Conservation (phyloP, 2,888 invertebrate genomes). For the Hermaeophaga mercurialis region DNA sequence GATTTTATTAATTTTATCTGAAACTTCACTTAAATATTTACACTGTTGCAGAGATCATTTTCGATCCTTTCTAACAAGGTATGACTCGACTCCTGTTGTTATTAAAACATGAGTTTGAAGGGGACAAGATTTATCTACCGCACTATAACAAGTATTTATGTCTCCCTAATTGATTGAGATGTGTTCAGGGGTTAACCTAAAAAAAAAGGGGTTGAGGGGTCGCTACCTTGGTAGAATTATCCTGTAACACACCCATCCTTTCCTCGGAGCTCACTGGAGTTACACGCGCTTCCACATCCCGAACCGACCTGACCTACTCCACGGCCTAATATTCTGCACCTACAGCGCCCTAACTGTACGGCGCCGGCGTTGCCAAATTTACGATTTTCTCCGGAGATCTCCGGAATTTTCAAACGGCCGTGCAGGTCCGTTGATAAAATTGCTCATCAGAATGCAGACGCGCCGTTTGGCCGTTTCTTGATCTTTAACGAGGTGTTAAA, state of each 20-base stretch:
- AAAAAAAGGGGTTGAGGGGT: not conserved
- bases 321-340: slow-evolving; percentile 44
- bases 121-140: no score
- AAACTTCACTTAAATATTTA: no score
- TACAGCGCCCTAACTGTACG: slow-evolving; percentile 35
- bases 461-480: slow-evolving; percentile 7
- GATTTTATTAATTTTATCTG: no score
- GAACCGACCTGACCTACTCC: slow-evolving; percentile 53
- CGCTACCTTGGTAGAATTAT: slow-evolving; percentile 23
- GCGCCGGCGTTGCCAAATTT: slow-evolving; percentile 33
- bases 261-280: slow-evolving; percentile 28
- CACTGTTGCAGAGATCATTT: no score
- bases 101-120: no score
- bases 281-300: slow-evolving; percentile 46
- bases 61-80: no score
- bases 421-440: slow-evolving; percentile 11
- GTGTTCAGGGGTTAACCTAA: not conserved
- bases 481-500: no score
- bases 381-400: slow-evolving; percentile 16
- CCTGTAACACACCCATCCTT: slow-evolving; percentile 54
- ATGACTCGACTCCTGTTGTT: no score
- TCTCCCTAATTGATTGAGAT: no score
- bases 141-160: no score
- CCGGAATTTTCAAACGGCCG: slow-evolving; percentile 13
- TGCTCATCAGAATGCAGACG: slow-evolving; percentile 2